Evolutionary conservation across 2,797 vertebrate genomes (phyloP), one percentile per base, ranked within the genome.

Genomic region (Hyperoplus immaculatus): DNA sequence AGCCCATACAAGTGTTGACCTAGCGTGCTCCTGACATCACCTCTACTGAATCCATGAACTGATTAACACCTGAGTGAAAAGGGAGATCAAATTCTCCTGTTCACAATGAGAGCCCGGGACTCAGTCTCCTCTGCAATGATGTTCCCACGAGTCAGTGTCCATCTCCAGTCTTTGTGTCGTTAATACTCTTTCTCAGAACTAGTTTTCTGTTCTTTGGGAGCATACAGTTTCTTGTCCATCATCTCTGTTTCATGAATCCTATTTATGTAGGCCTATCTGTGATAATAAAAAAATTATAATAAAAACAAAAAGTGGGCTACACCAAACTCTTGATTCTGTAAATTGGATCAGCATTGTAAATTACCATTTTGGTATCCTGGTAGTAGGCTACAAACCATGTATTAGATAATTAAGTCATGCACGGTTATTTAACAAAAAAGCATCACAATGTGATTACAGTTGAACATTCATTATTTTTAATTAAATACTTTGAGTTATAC

Each of bases 141-240:
- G 83, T 76, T 82, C 83, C 83, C 76, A 51, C 1, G 7, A 85
- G 79, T 76, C 80, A 80, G 50, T 75, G 80, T 83, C 76, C 72
- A 75, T 87, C 79, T 78, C 69, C 59, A 47, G 9, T 78, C 71
- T 86, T 90, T 90, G 87, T 93, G 69, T 54, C 3, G 8, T 41
- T 69, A 77, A 81, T 69, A 11, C 58, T 80, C 50, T 72, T 29
- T 69, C 67, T 70, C 60, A 69, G 71, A 63, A 59, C 29, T n/a
- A 54, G 21, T 29, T 69, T 60, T 64, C 18, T 53, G 16, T 46
- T 53, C 38, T 42, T 8, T 67, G 53, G 38, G 38, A 51, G 51
- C 39, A 55, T 61, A 10, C 21, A 46, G 6, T 42, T 72, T 67
- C 61, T 64, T 60, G 29, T 41, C 8, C 1, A 3, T 66, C 38